These are phyloP conservation scores for Tetranychus piercei DNA, from an alignment of 2,888 invertebrate species.

Conservation along the genomic window DNA sequence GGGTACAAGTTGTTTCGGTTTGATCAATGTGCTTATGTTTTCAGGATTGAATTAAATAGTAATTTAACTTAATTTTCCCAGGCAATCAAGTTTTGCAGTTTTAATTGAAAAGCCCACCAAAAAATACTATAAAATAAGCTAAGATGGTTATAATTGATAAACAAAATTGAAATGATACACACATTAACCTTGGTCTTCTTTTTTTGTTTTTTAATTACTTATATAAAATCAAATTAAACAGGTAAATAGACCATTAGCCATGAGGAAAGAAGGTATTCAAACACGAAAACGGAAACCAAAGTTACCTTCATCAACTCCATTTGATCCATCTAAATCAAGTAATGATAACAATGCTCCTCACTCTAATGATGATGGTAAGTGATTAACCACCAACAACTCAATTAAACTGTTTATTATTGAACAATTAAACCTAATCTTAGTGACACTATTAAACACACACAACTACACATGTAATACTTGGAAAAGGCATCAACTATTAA, in stretches of 20 bases:
- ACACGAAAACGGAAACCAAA: slow-evolving; percentile 92
- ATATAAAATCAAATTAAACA: slow-evolving; percentile 32
- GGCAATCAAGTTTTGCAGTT: neutral
- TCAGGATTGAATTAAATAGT: neutral
- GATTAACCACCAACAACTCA: neutral
- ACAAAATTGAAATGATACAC: neutral
- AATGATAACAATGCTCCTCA: slow-evolving; percentile 1
- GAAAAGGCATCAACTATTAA: no score
- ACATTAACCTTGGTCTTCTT: slow-evolving; percentile 4
- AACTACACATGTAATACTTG: no score
- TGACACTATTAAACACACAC: no score
- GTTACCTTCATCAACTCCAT: neutral
- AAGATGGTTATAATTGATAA: slow-evolving; percentile 5
- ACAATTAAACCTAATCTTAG: neutral
- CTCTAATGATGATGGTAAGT: neutral
- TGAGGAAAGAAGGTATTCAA: slow-evolving; percentile 99
- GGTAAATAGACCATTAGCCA: slow-evolving; percentile 95
- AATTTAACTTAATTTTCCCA: neutral
- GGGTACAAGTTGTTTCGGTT: no score
- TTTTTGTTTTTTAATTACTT: slow-evolving; percentile 31
- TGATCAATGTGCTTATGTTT: no score
- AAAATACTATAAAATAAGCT: neutral
- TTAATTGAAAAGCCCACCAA: neutral
- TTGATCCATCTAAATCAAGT: neutral
- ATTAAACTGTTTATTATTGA: neutral